A percentile compares a stretch with the other conserved stretches of the same genome.
Conservation (phyloP, 2,797 vertebrate species). For the Brachyrhaphis roseni region DNA sequence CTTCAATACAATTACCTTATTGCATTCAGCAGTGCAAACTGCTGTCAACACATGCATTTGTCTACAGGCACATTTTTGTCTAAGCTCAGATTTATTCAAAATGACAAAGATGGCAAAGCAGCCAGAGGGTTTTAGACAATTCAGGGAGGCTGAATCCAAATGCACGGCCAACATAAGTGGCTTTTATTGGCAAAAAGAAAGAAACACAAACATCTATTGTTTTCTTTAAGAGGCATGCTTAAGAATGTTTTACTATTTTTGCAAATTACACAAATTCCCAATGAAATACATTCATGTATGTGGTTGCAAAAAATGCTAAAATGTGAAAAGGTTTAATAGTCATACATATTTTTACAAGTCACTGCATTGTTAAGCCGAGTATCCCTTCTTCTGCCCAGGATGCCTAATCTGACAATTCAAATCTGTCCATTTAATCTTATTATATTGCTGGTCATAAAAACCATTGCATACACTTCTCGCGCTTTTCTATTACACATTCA, state of each 20-base stretch:
- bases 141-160: neutral
- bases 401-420: neutral
- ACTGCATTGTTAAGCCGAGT: neutral
- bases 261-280: neutral
- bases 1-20: too few relatives aligned
- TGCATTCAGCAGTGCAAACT: too few relatives aligned
- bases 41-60: too few relatives aligned
- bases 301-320: neutral
- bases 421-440: slow-evolving; percentile 31
- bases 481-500: neutral
- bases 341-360: neutral
- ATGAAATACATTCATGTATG: neutral
- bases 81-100: neutral
- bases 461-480: slow-evolving; percentile 2
- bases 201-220: too few relatives aligned
- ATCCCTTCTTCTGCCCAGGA: neutral
- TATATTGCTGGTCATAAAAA: slow-evolving; percentile 1
- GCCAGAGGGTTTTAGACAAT: neutral
- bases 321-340: neutral
- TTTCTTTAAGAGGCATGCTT: too few relatives aligned
- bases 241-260: too few relatives aligned
- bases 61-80: too few relatives aligned
- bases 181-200: neutral
- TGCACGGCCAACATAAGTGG: neutral
- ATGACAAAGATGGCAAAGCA: neutral